phyloP scores from a whole-genome alignment of 2,113 vertebrate genomes.

The Climacteris rufus region DNA sequence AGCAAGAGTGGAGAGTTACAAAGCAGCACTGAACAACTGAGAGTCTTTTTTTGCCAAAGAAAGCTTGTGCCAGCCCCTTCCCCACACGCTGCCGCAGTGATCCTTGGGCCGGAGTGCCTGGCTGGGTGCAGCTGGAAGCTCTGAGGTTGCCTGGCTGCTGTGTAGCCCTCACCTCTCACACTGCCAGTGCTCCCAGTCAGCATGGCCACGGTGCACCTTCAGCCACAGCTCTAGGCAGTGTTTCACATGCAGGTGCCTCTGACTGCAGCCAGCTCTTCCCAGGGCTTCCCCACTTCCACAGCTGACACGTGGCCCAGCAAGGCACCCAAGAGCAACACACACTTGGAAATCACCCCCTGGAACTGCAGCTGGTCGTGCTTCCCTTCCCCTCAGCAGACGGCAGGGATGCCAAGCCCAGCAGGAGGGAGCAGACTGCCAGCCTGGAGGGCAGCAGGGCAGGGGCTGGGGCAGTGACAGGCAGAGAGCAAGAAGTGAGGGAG shows the following conservation, averaged over 20 bases:
- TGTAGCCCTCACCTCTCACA: not conserved
- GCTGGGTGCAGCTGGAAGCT: not conserved
- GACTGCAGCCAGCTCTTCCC: not conserved
- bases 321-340: not conserved
- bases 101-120: not conserved
- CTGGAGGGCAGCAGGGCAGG: not conserved
- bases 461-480: not conserved
- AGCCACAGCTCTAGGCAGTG: not conserved
- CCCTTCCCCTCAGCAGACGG: not conserved
- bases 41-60: not conserved
- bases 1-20: conserved; percentile 25
- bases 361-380: not conserved
- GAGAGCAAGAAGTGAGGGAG: not conserved
- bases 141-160: not conserved
- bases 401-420: conserved; percentile 20
- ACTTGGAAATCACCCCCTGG: not conserved
- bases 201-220: not conserved
- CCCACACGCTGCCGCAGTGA: not conserved
- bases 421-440: not conserved
- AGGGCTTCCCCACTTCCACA: not conserved
- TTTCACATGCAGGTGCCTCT: not conserved
- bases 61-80: not conserved
- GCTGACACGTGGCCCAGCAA: not conserved
- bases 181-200: not conserved
- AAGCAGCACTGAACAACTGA: rapidly evolving